Evolutionary conservation across 1,140 invertebrate species (phyloP), one percentile per base, ranked within the genome.

Genomic region (Zaprionus vittiger): DNA sequence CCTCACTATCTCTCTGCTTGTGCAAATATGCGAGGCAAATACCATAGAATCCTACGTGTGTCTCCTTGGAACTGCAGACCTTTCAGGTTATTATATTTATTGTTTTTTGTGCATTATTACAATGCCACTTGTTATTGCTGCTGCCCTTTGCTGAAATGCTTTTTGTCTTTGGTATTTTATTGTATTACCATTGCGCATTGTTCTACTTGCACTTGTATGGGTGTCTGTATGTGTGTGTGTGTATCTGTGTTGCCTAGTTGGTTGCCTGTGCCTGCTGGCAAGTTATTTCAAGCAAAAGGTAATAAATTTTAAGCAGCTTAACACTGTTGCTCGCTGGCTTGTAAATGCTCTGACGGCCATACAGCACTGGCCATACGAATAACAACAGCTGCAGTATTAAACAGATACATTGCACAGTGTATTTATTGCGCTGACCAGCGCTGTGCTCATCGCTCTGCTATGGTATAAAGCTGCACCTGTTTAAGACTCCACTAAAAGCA

Each of bases 291-390:
- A 84, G 85, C 85, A 90, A 90, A 89, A 87, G 81, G 83, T 92
- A 91, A 92, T 92, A 91, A 91, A 92, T 92, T 92, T 91, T 92
- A 92, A 92, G 91, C 78, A 92, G 91, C 91, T 92, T 92, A 92
- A 83, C 86, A 92, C 86, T 92, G 90, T 87, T 92, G 85, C 85
- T 85, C 85, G 79, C 85, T 90, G 79, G 85, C 85, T 89, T 89
- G 83, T 87, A 80, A 87, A 86, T 83, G 76, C 64, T 84, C 68
- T 67, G 64, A 67, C 65, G 66, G 52, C 59, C 66, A 70, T 52
- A 85, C 82, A 85, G 47, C 76, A 69, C 66, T 59, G 59, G 38
- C 44, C 71, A 37, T n/a, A 63, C 73, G 67, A 59, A 63, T 81
- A 67, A 14, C 71, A 44, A 28, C 82, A 60, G 55, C 20, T 63